Evolutionary conservation across 1,140 invertebrate species (phyloP).

Genomic region (Pseudomyrmex pallidus): DNA sequence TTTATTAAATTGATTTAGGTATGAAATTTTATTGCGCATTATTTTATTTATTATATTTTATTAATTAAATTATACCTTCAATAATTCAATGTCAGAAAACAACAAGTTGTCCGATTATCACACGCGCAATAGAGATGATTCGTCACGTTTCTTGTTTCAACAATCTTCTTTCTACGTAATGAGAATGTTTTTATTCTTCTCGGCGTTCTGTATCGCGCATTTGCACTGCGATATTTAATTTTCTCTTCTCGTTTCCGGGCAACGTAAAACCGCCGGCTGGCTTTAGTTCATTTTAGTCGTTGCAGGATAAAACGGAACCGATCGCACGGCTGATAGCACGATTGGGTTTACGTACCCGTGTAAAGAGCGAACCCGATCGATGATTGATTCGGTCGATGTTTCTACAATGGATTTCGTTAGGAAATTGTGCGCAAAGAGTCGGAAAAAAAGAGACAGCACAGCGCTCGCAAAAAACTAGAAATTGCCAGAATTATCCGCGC

Average conservation of each 20-base stretch:
- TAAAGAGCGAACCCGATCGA: slow-evolving; percentile 39
- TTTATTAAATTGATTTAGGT: no score
- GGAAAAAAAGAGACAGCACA: not conserved
- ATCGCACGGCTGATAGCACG: slow-evolving; percentile 43
- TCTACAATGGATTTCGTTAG: slow-evolving; percentile 39
- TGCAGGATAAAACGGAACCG: slow-evolving; percentile 43
- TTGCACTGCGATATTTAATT: slow-evolving; percentile 49
- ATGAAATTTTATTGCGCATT: no score
- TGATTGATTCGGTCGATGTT: slow-evolving; percentile 47
- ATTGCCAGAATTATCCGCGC: not conserved
- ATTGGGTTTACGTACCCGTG: slow-evolving; percentile 35
- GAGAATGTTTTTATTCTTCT: slow-evolving; percentile 16
- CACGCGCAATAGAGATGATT: no score
- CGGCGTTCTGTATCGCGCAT: not conserved
- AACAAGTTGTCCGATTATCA: no score
- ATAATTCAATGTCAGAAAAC: no score
- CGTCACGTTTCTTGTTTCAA: not conserved
- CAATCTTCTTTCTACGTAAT: slow-evolving; percentile 19
- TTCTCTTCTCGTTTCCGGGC: slow-evolving; percentile 27
- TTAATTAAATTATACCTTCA: no score
- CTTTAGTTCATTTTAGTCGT: slow-evolving; percentile 54
- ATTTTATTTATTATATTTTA: no score
- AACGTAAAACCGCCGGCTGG: slow-evolving; percentile 27
- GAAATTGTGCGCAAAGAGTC: not conserved
- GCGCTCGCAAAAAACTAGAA: not conserved